phyloP scores from a whole-genome alignment of 2,113 vertebrate genomes.

The Camelus bactrianus region DNA sequence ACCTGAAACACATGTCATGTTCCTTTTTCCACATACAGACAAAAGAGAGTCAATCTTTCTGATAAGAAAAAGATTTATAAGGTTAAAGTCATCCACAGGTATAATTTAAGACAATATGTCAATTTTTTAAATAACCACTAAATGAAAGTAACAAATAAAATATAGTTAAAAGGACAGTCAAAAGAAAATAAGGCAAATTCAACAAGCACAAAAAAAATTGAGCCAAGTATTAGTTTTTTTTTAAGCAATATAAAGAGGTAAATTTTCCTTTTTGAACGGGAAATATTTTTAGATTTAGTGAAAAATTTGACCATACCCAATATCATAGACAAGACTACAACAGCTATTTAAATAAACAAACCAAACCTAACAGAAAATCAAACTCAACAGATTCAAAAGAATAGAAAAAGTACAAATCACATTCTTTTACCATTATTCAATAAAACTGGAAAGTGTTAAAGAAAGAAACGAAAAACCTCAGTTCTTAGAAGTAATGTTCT shows the following conservation, averaged over 20 bases:
- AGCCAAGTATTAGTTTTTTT: background rate
- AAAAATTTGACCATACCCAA: background rate
- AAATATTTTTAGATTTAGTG: background rate
- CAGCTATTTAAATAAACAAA: background rate
- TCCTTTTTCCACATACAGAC: background rate
- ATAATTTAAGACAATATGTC: background rate
- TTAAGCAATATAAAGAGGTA: background rate
- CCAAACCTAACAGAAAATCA: background rate
- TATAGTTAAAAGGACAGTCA: background rate
- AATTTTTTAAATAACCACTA: background rate
- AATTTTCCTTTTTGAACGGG: background rate
- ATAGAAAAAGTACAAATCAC: background rate
- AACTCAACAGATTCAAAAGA: background rate
- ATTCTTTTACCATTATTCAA: background rate
- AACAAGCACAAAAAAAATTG: background rate
- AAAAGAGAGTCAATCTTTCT: background rate
- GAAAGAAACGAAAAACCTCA: background rate
- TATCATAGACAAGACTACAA: background rate
- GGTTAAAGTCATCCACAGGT: background rate
- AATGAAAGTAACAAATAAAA: background rate
- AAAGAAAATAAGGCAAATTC: background rate
- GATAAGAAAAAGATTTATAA: background rate
- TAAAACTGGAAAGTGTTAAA: conserved; percentile 12
- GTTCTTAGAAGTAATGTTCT: background rate
- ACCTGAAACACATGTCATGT: background rate